These are phyloP conservation scores for Toxotes chatareus DNA, from an alignment of 2,113 vertebrate genomes.

Conservation along the genomic window DNA sequence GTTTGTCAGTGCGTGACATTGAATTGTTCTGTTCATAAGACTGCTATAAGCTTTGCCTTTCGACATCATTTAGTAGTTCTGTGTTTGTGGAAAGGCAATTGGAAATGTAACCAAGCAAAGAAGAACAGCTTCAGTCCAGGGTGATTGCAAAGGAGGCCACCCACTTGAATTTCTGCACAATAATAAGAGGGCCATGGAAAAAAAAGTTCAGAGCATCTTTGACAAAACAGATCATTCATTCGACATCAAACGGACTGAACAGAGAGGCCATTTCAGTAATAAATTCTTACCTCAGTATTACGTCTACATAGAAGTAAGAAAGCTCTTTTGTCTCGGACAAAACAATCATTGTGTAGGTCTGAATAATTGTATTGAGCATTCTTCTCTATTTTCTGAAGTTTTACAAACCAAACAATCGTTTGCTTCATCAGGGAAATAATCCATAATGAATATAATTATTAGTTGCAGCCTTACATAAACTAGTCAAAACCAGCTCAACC, in stretches of 20 bases:
- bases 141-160: slow-evolving; percentile 21
- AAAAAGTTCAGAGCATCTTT: slow-evolving; percentile 18
- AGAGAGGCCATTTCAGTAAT: slow-evolving; percentile 24
- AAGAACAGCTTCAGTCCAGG: slow-evolving; percentile 12
- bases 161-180: slow-evolving; percentile 9
- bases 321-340: not conserved
- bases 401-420: no score
- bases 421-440: no score
- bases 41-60: slow-evolving; percentile 9
- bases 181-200: not conserved
- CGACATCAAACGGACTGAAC: not conserved
- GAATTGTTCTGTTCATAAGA: slow-evolving; percentile 23
- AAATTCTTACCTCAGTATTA: slow-evolving; percentile 9
- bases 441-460: no score
- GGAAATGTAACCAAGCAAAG: slow-evolving; percentile 19
- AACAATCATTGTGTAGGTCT: no score
- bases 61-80: not conserved
- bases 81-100: not conserved
- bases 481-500: no score
- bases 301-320: not conserved
- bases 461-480: no score
- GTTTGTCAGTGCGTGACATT: slow-evolving; percentile 33
- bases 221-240: slow-evolving; percentile 18
- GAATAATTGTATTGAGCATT: no score
- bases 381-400: no score